phyloP scores from a whole-genome alignment of 2,113 vertebrate genomes.

The Atlantisia rogersi region DNA sequence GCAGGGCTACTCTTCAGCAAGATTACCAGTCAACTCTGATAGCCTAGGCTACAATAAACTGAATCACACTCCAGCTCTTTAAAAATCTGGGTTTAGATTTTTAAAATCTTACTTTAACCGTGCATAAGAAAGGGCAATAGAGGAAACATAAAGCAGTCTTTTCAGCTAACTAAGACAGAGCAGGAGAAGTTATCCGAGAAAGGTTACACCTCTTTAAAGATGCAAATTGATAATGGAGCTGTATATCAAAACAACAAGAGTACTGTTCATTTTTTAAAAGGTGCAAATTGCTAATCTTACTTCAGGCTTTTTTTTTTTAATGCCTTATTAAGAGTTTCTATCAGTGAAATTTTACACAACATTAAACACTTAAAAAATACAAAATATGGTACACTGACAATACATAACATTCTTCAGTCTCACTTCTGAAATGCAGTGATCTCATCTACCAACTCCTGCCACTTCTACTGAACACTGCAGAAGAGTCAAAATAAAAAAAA shows the following conservation, averaged over 20 bases:
- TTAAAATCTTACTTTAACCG: constrained; percentile 28
- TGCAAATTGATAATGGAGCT: constrained; percentile 70
- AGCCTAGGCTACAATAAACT: constrained; percentile 28
- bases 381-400: background rate
- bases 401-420: background rate
- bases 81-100: background rate
- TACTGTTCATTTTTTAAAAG: constrained; percentile 73
- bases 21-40: constrained; percentile 22
- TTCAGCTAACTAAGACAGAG: constrained; percentile 67
- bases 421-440: background rate
- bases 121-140: constrained; percentile 45
- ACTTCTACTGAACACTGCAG: background rate
- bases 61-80: constrained; percentile 17
- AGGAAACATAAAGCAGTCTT: constrained; percentile 62
- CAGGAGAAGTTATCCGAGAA: constrained; percentile 63
- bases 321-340: constrained; percentile 58
- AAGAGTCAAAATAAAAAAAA: background rate
- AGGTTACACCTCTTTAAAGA: constrained; percentile 74
- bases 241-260: constrained; percentile 73
- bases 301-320: constrained; percentile 58
- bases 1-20: constrained; percentile 6
- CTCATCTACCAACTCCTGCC: background rate
- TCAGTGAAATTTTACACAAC: constrained; percentile 53
- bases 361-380: constrained; percentile 58
- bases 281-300: constrained; percentile 75